Conservation (phyloP, 2,888 invertebrate genomes). For the Psylliodes chrysocephalus region DNA sequence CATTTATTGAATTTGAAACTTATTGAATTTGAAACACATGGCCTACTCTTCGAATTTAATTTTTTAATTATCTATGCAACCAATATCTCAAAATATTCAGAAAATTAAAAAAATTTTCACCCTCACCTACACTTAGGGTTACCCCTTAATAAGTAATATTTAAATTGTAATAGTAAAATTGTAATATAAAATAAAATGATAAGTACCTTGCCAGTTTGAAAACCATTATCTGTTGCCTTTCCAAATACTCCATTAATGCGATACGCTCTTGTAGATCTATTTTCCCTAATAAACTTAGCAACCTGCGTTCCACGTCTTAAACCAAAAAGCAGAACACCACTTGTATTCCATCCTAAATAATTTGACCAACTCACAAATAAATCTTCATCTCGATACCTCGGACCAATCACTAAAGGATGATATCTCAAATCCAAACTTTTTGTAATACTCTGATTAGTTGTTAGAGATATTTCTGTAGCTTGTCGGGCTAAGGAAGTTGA, state of each 20-base stretch:
- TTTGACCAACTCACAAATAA: conserved; percentile 72
- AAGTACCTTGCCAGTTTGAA: conserved; percentile 72
- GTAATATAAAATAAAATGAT: too few species aligned
- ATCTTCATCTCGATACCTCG: conserved; percentile 77
- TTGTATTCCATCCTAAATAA: conserved; percentile 72
- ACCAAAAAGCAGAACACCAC: conserved; percentile 83
- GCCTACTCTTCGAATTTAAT: too few species aligned
- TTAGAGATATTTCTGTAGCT: not conserved
- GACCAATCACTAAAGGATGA: conserved; percentile 79
- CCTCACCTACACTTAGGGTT: too few species aligned
- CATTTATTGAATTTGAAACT: too few species aligned
- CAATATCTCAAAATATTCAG: too few species aligned
- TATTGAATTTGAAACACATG: too few species aligned
- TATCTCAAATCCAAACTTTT: conserved; percentile 56
- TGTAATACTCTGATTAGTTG: not conserved
- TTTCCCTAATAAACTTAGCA: conserved; percentile 69
- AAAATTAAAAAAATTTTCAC: too few species aligned
- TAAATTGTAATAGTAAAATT: too few species aligned
- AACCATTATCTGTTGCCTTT: conserved; percentile 78
- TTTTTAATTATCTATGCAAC: too few species aligned
- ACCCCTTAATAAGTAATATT: too few species aligned
- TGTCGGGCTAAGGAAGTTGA: not conserved
- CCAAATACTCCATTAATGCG: conserved; percentile 82
- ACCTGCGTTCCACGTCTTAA: conserved; percentile 73
- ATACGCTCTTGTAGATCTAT: conserved; percentile 75